Evolutionary conservation across 2,888 invertebrate species (phyloP).

Genomic region (Dasysyrphus tricinctus): DNA sequence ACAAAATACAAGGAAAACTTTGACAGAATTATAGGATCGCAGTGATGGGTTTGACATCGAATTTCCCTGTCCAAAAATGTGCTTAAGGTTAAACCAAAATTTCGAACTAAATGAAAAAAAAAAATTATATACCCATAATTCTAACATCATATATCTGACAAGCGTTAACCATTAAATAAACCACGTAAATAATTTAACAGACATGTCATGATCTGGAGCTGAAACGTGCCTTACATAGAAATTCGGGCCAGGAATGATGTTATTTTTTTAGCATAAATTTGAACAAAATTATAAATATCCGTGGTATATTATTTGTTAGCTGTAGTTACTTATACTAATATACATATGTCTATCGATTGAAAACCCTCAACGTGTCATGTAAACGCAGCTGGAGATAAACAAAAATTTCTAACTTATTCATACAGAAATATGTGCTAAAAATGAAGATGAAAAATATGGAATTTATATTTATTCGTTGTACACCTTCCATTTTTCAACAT

Average conservation of each 20-base stretch:
- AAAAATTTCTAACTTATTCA: neutral
- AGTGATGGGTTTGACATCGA: neutral
- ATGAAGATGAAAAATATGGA: neutral
- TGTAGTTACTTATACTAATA: neutral
- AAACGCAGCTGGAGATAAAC: slow-evolving; percentile 32
- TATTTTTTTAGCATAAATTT: neutral
- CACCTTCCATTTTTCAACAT: slow-evolving; percentile 13
- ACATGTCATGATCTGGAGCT: slow-evolving; percentile 8
- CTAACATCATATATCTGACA: slow-evolving; percentile 31
- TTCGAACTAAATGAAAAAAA: neutral
- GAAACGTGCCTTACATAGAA: slow-evolving; percentile 27
- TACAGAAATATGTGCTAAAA: too few relatives aligned
- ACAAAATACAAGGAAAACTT: neutral
- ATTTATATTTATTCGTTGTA: neutral
- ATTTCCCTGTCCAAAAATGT: neutral
- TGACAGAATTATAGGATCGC: slow-evolving; percentile 8
- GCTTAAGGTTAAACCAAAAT: slow-evolving; percentile 47
- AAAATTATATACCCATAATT: neutral
- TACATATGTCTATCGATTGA: neutral
- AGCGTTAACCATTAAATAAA: slow-evolving; percentile 32
- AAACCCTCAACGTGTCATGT: slow-evolving; percentile 42
- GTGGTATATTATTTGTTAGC: neutral
- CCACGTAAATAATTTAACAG: slow-evolving; percentile 46
- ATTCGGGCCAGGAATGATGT: neutral
- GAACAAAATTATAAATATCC: slow-evolving; percentile 2